Evolutionary conservation across 2,797 vertebrate genomes (phyloP), one percentile per base, ranked within the genome.

Genomic region (Brachyrhaphis roseni): DNA sequence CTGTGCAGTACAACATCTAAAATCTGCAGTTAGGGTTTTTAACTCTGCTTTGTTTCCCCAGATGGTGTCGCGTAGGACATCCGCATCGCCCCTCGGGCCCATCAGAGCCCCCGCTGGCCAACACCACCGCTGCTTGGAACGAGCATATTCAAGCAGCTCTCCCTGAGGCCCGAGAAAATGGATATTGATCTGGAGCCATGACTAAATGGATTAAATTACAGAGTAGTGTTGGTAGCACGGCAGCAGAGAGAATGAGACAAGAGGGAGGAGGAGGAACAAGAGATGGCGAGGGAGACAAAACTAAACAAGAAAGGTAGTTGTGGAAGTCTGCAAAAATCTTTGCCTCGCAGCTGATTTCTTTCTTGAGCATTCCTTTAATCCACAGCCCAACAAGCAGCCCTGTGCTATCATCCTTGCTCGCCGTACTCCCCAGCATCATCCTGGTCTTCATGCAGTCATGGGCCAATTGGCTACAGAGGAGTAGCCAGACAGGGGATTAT

Each of bases 141-240:
- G 74, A 88, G 90, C 82, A 86, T 45, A 92, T 84, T 88, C 86
- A 81, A 87, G 84, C 84, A 86, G 84, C 81, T 90, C 88, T 88
- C 87, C 88, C 89, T 82, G 20, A 82, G 87, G 91, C 90, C 74
- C 74, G 76, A 85, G 88, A 80, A 94, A 94, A 94, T 92, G 87
- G 90, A 93, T 94, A 95, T 95, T 94, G 94, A 95, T 94, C 91
- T 92, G 79, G 82, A 93, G 90, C 90, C 93, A 92, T 91, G 91
- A 92, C 91, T 93, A 91, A 94, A 94, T 93, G 91, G 92, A 95
- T 94, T 92, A 93, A 90, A 93, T 93, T 93, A 93, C 92, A 90
- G 83, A 87, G 89, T 85, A 83, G 87, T 84, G 90, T 88, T 87
- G 84, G 89, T 89, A 92, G 86, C 88, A 87, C 78, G 79, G 84